phyloP scores from a whole-genome alignment of 2,888 invertebrate genomes.

The Limnephilus marmoratus region DNA sequence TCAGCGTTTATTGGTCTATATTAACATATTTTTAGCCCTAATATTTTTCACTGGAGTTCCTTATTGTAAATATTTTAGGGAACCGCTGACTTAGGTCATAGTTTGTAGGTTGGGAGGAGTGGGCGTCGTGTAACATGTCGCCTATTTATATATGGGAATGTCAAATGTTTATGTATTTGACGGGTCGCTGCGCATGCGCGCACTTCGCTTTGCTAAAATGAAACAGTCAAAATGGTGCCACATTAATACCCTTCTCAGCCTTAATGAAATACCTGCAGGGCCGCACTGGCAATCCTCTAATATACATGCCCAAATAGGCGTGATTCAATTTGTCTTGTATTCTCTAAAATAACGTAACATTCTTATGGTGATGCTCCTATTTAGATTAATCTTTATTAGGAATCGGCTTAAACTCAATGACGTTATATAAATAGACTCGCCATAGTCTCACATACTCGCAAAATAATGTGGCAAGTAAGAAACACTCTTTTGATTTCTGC shows the following conservation, averaged over 20 bases:
- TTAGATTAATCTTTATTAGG: too few species aligned
- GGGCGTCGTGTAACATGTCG: not conserved
- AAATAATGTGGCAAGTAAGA: too few species aligned
- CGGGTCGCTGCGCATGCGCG: not conserved
- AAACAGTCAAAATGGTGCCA: not conserved
- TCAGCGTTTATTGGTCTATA: too few species aligned
- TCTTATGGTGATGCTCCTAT: too few species aligned
- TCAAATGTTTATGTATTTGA: not conserved
- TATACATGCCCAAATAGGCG: not conserved
- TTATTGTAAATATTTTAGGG: not conserved
- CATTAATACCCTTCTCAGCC: conserved; percentile 2
- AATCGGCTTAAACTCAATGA: too few species aligned
- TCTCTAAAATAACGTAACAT: too few species aligned
- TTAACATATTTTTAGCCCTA: too few species aligned
- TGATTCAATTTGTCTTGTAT: too few species aligned
- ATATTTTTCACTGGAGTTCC: too few species aligned
- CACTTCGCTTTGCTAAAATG: not conserved
- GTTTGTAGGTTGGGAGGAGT: not conserved
- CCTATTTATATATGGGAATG: not conserved
- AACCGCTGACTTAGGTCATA: not conserved
- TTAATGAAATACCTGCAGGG: not conserved
- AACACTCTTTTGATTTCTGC: too few species aligned
- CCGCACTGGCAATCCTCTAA: not conserved
- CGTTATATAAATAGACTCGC: too few species aligned
- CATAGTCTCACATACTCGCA: too few species aligned